Evolutionary conservation across 2,888 invertebrate species (phyloP), one percentile per base, ranked within the genome.

Genomic region (Gymnocheta viridis): DNA sequence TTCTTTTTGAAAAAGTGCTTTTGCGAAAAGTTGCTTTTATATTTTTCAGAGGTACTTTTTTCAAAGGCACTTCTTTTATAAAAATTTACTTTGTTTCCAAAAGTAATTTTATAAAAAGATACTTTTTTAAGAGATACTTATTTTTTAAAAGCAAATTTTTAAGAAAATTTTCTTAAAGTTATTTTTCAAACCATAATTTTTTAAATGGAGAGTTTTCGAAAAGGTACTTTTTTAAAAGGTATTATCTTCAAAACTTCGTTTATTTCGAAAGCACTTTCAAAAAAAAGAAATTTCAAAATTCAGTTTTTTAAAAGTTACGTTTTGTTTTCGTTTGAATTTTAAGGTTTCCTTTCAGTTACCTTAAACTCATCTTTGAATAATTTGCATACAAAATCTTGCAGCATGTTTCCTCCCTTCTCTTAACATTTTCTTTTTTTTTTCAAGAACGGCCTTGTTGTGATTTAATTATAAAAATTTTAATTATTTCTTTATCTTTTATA

Each of bases 401-500:
- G n/a, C 10, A 54, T 47, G 17, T 32, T 64, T 64, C 12, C 47
- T 41, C 38, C 62, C 32, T 14, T 27, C 41, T 41, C 29, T 62
- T 32, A 14, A 58, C 38, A 58, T 10, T 54, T 27, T 54, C 14
- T 44, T 44, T 49, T 54, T 54, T 32, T 77, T 78, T 35, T 56
- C 29, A 74, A 82, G 70, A 85, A 85, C 85, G 58, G 82, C 77
- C 62, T 81, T 73, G 81, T 84, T 81, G 85, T 82, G 85, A 85
- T 85, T 73, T 85, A 74, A 69, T 78, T 29, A 74, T 58, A 77
- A 81, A 84, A 47, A 38, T 70, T 62, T 69, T 77, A 58, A 54
- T 56, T 41, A 32, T 51, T 64, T 54, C 19, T 41, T 67, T 78
- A 60, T 58, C 12, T 32, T 22, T 29, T 14, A 44, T 44, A 38